A percentile compares a stretch with the other conserved stretches of the same genome.
Evolutionary conservation across 2,113 vertebrate genomes (phyloP).

Genomic region (Xiphorhynchus elegans): DNA sequence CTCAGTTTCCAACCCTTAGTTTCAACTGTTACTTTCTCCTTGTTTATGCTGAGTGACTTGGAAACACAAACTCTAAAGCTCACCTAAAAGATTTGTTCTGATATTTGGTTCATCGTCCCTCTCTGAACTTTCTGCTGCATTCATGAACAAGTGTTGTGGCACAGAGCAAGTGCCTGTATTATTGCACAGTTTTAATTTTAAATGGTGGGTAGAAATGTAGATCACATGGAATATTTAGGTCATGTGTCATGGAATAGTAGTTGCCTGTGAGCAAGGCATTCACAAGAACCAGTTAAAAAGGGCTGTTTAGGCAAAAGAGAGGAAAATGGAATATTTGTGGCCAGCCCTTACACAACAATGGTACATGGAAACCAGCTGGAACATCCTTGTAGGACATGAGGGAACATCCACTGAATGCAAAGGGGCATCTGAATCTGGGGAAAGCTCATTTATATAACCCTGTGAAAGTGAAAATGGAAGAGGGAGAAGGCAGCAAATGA

Average conservation of each 20-base stretch:
- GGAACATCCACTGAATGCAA: background rate
- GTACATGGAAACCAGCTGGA: conserved; percentile 24
- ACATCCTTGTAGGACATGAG: background rate
- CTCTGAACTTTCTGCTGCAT: background rate
- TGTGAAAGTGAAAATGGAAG: background rate
- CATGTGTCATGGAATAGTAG: background rate
- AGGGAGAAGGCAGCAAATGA: background rate
- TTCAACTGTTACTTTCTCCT: background rate
- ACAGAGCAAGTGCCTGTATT: background rate
- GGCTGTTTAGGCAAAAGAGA: background rate
- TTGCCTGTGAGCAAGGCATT: background rate
- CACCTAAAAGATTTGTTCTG: background rate
- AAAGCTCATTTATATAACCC: background rate
- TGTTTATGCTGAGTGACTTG: background rate
- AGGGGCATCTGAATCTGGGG: background rate
- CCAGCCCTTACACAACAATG: conserved; percentile 29
- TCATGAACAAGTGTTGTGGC: background rate
- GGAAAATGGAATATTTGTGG: conserved; percentile 11
- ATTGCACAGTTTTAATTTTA: background rate
- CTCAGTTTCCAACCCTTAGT: background rate
- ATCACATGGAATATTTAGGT: background rate
- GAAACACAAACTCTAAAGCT: background rate
- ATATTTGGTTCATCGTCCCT: background rate
- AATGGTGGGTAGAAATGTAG: background rate
- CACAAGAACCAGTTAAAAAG: background rate